Conservation (phyloP, 2,797 vertebrate genomes). For the Chlorospingus semifuscus region DNA sequence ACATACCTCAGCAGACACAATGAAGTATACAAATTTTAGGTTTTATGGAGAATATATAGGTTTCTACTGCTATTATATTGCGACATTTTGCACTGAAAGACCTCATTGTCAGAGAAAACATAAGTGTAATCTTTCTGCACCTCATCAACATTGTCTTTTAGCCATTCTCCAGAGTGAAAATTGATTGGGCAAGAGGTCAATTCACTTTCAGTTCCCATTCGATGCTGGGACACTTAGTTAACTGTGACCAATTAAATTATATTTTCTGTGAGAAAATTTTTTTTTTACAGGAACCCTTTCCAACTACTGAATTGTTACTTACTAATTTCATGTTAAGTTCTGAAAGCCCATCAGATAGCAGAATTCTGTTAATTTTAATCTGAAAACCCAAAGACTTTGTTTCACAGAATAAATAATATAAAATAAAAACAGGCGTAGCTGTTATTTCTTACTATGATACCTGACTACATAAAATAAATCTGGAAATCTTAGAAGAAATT, state of each 20-base stretch:
- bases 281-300: not conserved
- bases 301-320: not conserved
- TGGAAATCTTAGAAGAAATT: not conserved
- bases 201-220: not conserved
- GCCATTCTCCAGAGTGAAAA: slow-evolving; percentile 10
- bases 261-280: not conserved
- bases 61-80: not conserved
- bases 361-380: not conserved
- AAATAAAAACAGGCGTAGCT: not conserved
- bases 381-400: not conserved
- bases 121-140: slow-evolving; percentile 2
- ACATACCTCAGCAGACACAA: not conserved
- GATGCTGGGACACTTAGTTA: not conserved
- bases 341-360: not conserved
- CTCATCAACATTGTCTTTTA: slow-evolving; percentile 15
- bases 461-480: not conserved
- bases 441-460: not conserved
- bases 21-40: not conserved
- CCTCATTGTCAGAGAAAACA: not conserved
- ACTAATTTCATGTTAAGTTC: not conserved
- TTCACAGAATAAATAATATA: not conserved
- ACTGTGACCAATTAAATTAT: not conserved
- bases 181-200: slow-evolving; percentile 6
- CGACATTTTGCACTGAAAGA: not conserved
- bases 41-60: not conserved